These are phyloP conservation scores for Serilophus lunatus DNA, from an alignment of 2,113 vertebrate genomes.

Conservation along the genomic window DNA sequence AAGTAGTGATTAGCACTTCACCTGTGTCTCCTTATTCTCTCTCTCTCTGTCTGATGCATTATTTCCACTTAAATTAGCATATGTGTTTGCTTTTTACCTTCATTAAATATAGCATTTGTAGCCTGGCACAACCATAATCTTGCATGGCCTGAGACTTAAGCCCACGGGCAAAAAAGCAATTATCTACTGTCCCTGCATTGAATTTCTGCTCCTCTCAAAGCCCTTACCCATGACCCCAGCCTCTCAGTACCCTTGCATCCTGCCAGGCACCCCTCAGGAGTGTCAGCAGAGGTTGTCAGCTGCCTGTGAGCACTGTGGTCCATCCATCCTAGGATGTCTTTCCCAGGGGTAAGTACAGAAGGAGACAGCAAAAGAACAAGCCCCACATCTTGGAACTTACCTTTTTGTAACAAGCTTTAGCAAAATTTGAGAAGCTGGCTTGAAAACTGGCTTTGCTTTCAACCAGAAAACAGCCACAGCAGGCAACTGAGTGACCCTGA, in stretches of 20 bases:
- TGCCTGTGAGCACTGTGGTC: background rate
- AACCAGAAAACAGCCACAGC: background rate
- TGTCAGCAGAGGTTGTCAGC: background rate
- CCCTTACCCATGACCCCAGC: background rate
- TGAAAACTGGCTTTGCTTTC: background rate
- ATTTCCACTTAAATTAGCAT: constrained; percentile 33
- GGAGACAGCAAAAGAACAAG: background rate
- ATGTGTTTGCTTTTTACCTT: constrained; percentile 14
- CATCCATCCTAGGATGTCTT: background rate
- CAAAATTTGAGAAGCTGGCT: background rate
- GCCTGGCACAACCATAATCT: background rate
- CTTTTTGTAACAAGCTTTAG: background rate
- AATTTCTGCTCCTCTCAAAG: background rate
- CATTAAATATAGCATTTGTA: background rate
- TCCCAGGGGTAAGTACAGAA: background rate
- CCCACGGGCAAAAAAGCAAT: background rate
- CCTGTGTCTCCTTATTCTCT: constrained; percentile 1
- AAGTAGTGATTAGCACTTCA: constrained; percentile 42
- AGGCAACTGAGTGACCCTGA: background rate
- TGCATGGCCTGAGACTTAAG: background rate
- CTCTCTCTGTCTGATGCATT: background rate
- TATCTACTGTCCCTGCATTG: background rate
- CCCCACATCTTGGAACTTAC: background rate
- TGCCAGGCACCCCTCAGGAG: background rate
- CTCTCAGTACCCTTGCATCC: background rate